Base-by-base conservation (phyloP, 2,888 invertebrate species). In the Aleiodes testaceus region DNA sequence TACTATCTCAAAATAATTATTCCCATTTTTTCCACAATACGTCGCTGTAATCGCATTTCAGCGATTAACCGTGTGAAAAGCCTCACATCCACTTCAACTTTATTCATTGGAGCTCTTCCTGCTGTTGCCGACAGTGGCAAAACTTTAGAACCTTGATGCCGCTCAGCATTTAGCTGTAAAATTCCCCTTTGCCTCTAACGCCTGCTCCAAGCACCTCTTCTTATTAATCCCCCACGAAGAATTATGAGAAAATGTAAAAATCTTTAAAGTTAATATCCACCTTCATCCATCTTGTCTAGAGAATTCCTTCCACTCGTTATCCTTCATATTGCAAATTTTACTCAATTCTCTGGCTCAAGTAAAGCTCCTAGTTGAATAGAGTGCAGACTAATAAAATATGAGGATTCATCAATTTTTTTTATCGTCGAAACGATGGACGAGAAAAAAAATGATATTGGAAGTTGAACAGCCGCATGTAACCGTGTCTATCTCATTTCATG, bases 381-480 rank as follows among this genome's bases (percentile, higher is more conserved):
- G 26, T 30, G 18, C 44, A 42, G 16, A 52, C 44, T 44, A 66
- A 66, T 44, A 6, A 52, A 22, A 36, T 44, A 36, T 52, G 44
- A 53, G 42, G 18, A 66, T 66, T 52, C 42, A 66, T 66, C 52
- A 53, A n/a, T 2, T 7, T 50, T 20, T 50, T 20, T 20, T 36
- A 65, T 66, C 66, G 53, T 47, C 16, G 42, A 22, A 52, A 66
- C 11, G 45, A 45, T 67, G 16, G 18, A 44, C 67, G 44, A 45
- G 26, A 45, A 52, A 42, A 53, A 59, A 5, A 36, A 11, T 42
- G 59, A 20, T 36, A 42, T 36, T 59, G 42, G 16, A 47, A 45
- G 47, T 55, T 67, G 55, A 67, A 55, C 16, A 66, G 53, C 42
- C 66, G 67, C 36, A 49, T 67, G 67, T 55, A 55, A 55, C 47